These are phyloP conservation scores for Dipodomys merriami DNA, from an alignment of 2,113 vertebrate genomes.

Conservation along the genomic window DNA sequence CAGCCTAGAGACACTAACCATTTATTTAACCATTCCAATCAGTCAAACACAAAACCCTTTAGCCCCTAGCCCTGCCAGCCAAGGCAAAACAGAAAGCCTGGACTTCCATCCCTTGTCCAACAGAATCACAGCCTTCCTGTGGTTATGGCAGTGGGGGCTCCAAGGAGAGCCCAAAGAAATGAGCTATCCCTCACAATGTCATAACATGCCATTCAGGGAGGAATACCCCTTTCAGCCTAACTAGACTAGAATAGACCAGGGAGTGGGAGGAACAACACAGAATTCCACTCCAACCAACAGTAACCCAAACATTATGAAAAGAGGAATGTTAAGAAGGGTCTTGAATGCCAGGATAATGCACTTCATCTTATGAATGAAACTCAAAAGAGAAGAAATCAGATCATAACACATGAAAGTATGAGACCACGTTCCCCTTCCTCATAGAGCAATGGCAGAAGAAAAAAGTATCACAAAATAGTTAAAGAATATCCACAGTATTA, in stretches of 20 bases:
- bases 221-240: background rate
- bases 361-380: constrained; percentile 32
- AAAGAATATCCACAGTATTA: background rate
- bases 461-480: background rate
- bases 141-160: background rate
- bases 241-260: background rate
- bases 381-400: background rate
- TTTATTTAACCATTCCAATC: background rate
- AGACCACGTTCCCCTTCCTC: background rate
- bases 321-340: background rate
- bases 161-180: background rate
- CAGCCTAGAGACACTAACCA: no score
- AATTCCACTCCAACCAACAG: background rate
- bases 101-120: background rate
- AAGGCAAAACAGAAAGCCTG: background rate
- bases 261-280: no score
- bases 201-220: background rate
- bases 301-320: constrained; percentile 14
- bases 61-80: background rate
- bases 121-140: background rate
- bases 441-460: no score
- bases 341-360: background rate
- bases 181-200: background rate
- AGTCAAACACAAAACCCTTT: background rate
- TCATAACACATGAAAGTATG: background rate